Evolutionary conservation across 2,113 vertebrate species (phyloP), one percentile per base, ranked within the genome.

Genomic region (Hippolais icterina): DNA sequence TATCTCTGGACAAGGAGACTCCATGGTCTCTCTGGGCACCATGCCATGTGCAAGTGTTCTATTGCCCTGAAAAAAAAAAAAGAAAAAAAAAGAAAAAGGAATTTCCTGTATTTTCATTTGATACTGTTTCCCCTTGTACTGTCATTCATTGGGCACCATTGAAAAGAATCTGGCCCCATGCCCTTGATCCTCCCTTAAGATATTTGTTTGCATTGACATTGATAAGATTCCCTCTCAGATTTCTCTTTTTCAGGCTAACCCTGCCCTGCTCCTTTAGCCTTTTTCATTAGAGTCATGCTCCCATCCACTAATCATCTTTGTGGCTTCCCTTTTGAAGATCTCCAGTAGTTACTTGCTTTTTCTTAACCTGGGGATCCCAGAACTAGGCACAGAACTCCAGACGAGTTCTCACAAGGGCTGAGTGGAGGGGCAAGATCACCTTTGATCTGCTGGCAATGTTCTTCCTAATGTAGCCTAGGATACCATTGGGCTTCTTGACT

Each of bases 11-110:
- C 16, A 53, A 68, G 20, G 9, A 63, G 19, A 63, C 20, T 41
- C 16, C 10, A 7, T 27, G 14, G 8, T 25, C 41, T 41, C 24
- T 60, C 24, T 68, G 28, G 25, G 11, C 13, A 75, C 11, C 8
- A 8, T 35, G 21, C 11, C 8, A 8, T 35, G 21, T 35, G 60
- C 1, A 0, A 61, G 53, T 47, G 17, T 4, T 41, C 16, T 60
- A 24, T 35, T 13, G 27, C 24, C 2, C 10, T 47, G 14, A 39
- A 39, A 39, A 39, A 39, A 39, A 39, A 39, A 39, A 39, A 39
- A 39, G 11, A 39, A 39, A 39, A 39, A 9, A 39, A 39, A 39
- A 39, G 11, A 39, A 39, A 39, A 39, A 39, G 20, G 13, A 60
- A 68, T 8, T 47, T 60, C 10, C 11, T 68, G 11, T 60, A 16